Conservation (phyloP, 2,888 invertebrate genomes). For the Steinernema scapterisci region DNA sequence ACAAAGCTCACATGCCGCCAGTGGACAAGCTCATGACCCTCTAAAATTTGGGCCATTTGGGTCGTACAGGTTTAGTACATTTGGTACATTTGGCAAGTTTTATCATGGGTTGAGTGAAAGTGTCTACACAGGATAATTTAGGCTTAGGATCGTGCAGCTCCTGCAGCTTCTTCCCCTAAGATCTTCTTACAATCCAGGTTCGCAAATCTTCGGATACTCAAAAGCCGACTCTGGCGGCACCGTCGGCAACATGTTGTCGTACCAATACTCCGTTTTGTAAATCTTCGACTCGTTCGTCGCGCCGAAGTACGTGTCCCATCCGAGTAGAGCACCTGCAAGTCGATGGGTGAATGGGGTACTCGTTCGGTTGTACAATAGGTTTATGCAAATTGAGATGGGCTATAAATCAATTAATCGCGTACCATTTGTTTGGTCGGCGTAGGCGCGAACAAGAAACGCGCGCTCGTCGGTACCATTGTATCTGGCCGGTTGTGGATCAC, state of each 20-base stretch:
- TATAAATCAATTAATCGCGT: background rate
- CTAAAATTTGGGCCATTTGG: too few relatives aligned
- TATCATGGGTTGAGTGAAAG: too few relatives aligned
- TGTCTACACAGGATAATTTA: too few relatives aligned
- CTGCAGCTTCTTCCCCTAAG: too few relatives aligned
- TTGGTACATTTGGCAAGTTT: too few relatives aligned
- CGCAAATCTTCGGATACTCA: background rate
- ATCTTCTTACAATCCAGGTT: background rate
- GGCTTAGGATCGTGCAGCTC: too few relatives aligned
- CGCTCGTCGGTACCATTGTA: constrained; percentile 21
- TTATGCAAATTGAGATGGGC: too few relatives aligned
- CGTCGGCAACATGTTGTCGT: background rate
- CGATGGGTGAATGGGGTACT: too few relatives aligned
- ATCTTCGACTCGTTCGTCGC: constrained; percentile 24
- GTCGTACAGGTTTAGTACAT: too few relatives aligned
- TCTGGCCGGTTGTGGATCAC: constrained; percentile 28
- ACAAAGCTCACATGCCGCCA: too few relatives aligned
- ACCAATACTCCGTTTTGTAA: constrained; percentile 20
- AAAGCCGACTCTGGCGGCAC: constrained; percentile 1
- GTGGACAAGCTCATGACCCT: too few relatives aligned
- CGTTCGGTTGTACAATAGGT: too few relatives aligned
- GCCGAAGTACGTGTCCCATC: constrained; percentile 35
- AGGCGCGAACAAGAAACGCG: constrained; percentile 36
- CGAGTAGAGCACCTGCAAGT: constrained; percentile 32
- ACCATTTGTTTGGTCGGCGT: constrained; percentile 35